Percentiles rank a stretch among this genome's conserved stretches.
Conservation (phyloP, 37 sponge, comb jelly and placozoan genomes). For the Geodia barretti region DNA sequence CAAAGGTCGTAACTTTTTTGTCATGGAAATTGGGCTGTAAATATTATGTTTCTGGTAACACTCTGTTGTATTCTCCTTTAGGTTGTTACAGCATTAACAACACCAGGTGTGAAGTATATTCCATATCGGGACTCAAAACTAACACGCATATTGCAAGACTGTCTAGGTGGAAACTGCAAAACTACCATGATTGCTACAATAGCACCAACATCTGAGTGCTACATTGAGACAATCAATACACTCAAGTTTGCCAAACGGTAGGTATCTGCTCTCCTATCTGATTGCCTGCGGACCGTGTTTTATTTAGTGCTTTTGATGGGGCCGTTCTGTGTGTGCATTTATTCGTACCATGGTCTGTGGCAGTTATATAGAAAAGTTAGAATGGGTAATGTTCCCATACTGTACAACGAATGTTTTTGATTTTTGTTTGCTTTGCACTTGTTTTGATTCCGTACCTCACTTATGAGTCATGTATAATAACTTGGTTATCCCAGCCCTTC, state of each 20-base stretch:
- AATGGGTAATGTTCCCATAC: too few species aligned
- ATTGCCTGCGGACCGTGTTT: neutral
- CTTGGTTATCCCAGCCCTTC: too few species aligned
- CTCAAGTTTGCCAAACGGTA: slow-evolving; percentile 92
- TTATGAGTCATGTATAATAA: too few species aligned
- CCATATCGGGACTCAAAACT: slow-evolving; percentile 97
- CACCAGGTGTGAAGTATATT: slow-evolving; percentile 67
- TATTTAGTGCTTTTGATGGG: too few species aligned
- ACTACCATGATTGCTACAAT: slow-evolving; percentile 88
- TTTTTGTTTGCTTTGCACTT: too few species aligned
- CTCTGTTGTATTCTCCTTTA: neutral
- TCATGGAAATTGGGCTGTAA: neutral
- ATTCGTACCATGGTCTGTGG: too few species aligned
- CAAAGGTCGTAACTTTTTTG: slow-evolving; percentile 61
- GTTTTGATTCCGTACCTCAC: too few species aligned
- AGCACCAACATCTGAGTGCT: slow-evolving; percentile 60
- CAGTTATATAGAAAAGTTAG: too few species aligned
- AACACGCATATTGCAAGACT: slow-evolving; percentile 89
- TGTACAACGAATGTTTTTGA: too few species aligned
- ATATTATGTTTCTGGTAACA: neutral
- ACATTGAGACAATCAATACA: slow-evolving; percentile 76
- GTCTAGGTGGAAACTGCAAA: slow-evolving; percentile 93
- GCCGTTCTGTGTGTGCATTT: too few species aligned
- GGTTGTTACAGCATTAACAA: slow-evolving; percentile 93
- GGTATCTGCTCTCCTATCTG: neutral